Evolutionary conservation across 1,140 invertebrate species (phyloP).

Genomic region (Drosophila equinoxialis): DNA sequence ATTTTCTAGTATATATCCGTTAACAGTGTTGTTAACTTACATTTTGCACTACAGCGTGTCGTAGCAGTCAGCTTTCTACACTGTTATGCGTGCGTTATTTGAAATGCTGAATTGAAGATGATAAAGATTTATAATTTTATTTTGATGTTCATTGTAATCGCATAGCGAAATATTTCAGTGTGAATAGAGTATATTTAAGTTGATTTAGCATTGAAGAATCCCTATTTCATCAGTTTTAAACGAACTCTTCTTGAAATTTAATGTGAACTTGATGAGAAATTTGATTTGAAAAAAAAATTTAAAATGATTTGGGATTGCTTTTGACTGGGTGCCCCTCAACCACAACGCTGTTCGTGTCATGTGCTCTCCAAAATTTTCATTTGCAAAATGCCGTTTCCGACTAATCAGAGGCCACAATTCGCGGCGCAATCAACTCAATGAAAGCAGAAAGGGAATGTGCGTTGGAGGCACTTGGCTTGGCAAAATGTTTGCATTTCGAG

Average conservation of each 20-base stretch:
- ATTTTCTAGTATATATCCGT: neutral
- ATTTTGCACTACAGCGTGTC: neutral
- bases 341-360: constrained; percentile 21
- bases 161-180: too few relatives aligned
- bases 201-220: too few relatives aligned
- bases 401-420: constrained; percentile 45
- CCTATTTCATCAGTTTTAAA: neutral
- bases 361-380: constrained; percentile 39
- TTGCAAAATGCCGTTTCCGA: constrained; percentile 36
- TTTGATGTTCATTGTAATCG: too few relatives aligned
- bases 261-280: neutral
- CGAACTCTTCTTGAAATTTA: neutral
- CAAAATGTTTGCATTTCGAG: constrained; percentile 51
- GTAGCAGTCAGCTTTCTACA: neutral
- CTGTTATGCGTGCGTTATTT: neutral
- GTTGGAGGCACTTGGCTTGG: constrained; percentile 40
- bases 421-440: constrained; percentile 45
- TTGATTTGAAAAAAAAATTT: neutral
- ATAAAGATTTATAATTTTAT: too few relatives aligned
- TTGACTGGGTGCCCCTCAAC: constrained; percentile 3
- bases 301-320: neutral
- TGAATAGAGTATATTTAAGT: too few relatives aligned
- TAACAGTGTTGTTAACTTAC: neutral
- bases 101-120: neutral
- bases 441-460: constrained; percentile 13